Evolutionary conservation across 1,140 invertebrate species (phyloP), one percentile per base, ranked within the genome.

Genomic region (Drosophila auraria): DNA sequence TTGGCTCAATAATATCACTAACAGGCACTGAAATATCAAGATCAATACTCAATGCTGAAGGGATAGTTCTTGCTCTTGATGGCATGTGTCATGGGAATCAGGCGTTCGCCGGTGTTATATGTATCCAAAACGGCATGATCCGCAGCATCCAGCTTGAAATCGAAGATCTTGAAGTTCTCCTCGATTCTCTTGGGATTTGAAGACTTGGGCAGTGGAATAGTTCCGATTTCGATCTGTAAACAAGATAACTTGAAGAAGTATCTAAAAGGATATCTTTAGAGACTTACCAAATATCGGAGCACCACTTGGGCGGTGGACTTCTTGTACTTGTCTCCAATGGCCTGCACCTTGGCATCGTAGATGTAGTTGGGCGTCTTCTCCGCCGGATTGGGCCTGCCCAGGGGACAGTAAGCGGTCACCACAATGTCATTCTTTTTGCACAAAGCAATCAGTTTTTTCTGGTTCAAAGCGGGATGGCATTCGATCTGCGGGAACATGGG

Each of bases 161-260:
- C 96, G 81, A 97, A 97, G 40, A 97, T 94, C 33, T 97, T 91
- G 47, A 96, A 94, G 87, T 98, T 98, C 83, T 97, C 94, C 50
- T 94, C 93, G 51, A 98, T 97, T 40, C 97, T 94, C 3, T 94
- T 94, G 80, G 95, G 95, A 2, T 95, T 97, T 0, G 96, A 95
- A 2, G 97, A 97, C 92, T 98, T 98, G 3, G 97, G 97, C 80
- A 98, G 96, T 0, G 97, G 95, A 33, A 96, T 94, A 33, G 97
- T 94, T 7, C 96, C 96, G 57, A 96, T 94, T 83, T 98, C 96
- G 60, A 97, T 90, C 95, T 97, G 82, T 63, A 92, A 93, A 12
- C 0, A 0, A 54, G 42, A 40, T 33, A 25, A 0, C 0, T n/a
- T 42, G 1, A 33, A 25, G 3, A 20, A 20, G 20, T 20, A 20